Base-by-base conservation (phyloP, 2,797 vertebrate species). In the Labroides dimidiatus region DNA sequence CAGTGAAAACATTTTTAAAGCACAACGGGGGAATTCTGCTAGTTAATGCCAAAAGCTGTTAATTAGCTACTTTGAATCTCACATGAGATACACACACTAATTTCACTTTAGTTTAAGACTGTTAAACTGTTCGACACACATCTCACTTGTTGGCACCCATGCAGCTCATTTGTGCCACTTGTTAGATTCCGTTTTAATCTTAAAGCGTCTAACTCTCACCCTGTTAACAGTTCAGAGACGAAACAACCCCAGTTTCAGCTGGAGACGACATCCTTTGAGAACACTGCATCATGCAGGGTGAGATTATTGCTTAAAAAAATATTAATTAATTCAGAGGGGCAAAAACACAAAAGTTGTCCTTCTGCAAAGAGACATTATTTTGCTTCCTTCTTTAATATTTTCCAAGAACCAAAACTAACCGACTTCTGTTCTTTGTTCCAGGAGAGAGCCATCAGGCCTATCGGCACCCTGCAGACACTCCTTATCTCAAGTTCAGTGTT, bases 381-480 rank as follows among this genome's bases (percentile, higher is more conserved):
- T 9, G 8, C 30, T 27, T 27, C 30, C 8, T 8, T 33, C 30
- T 5, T 33, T 6, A 1, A 16, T 36, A 52, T 30, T 41, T 7
- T 48, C 1, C 17, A 45, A 12, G 0, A 30, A 50, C 19, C 30
- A 36, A 41, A 51, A 36, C 19, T 6, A 1, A n/a, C n/a, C 2
- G 36, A 49, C 50, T 20, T 19, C 42, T 45, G 20, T 47, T 33
- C 51, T 49, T 12, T 69, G 61, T 57, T 61, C 43, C 52, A 54
- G 1, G 11, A 62, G 41, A 54, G 30, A 23, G 49, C 45, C 13
- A 44, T 15, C 39, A 33, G 39, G 39, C 71, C 71, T 76, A 85
- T 82, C 75, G 62, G 61, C 16, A 17, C 10, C 39, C 49, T 20
- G 58, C 75, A 83, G 50, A 58, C 44, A 54, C 21, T 33, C 14